A percentile compares a stretch with the other conserved stretches of the same genome.
Conservation (phyloP, 2,113 vertebrate species). For the Paracyprichromis sp. region DNA sequence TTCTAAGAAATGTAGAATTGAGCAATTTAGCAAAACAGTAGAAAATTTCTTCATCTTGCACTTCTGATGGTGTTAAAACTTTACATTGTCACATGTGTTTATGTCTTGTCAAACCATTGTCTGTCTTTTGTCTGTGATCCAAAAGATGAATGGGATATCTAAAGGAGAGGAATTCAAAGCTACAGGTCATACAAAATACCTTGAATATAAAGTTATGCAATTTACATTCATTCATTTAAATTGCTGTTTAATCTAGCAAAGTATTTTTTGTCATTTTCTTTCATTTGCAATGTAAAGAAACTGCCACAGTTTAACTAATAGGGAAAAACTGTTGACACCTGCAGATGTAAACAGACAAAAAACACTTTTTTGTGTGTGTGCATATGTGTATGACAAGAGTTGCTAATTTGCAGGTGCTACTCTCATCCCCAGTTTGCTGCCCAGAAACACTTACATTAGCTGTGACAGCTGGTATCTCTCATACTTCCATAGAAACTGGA, state of each 20-base stretch:
- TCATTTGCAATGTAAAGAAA: background rate
- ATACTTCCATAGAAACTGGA: background rate
- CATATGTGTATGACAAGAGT: background rate
- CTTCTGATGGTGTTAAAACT: background rate
- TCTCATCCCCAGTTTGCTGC: background rate
- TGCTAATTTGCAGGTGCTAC: constrained; percentile 15
- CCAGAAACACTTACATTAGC: constrained; percentile 5
- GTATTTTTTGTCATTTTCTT: background rate
- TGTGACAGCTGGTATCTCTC: background rate
- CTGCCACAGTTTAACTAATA: background rate
- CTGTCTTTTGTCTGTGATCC: background rate
- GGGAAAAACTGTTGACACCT: background rate
- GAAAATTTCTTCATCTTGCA: background rate
- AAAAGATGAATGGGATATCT: background rate
- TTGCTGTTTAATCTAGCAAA: background rate
- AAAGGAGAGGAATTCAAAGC: background rate
- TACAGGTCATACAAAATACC: background rate
- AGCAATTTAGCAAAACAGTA: background rate
- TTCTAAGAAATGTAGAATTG: background rate
- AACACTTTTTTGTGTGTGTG: background rate
- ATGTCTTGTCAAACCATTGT: constrained; percentile 6
- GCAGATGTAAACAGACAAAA: background rate
- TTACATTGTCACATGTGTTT: background rate
- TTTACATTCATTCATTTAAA: background rate
- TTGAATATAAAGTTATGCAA: background rate